A percentile compares a stretch with the other conserved stretches of the same genome.
These are phyloP conservation scores for Amniataba percoides DNA, from an alignment of 2,797 vertebrate species.

Conservation along the genomic window DNA sequence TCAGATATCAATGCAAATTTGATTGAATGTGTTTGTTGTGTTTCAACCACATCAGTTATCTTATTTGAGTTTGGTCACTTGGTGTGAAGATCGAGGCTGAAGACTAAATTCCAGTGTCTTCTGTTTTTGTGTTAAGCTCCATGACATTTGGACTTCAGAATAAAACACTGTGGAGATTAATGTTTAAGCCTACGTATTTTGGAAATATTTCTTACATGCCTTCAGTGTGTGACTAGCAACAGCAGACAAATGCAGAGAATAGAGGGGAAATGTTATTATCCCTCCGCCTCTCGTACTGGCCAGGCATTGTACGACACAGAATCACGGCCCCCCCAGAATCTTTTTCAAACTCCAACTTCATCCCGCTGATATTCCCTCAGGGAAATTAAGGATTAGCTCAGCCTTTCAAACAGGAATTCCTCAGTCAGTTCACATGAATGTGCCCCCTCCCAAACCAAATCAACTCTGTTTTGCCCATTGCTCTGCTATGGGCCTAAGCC, in stretches of 20 bases:
- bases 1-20: slow-evolving; percentile 1
- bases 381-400: slow-evolving; percentile 86
- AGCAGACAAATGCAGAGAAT: slow-evolving; percentile 47
- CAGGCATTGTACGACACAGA: slow-evolving; percentile 65
- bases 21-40: no score
- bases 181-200: slow-evolving; percentile 32
- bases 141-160: slow-evolving; percentile 21
- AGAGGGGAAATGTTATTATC: slow-evolving; percentile 52
- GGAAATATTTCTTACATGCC: slow-evolving; percentile 26
- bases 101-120: neutral
- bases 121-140: slow-evolving; percentile 3
- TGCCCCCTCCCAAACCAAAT: slow-evolving; percentile 71
- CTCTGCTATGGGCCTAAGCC: slow-evolving; percentile 68
- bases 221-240: slow-evolving; percentile 41
- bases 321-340: slow-evolving; percentile 73
- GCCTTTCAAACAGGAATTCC: slow-evolving; percentile 80
- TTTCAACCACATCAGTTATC: neutral
- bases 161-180: slow-evolving; percentile 18
- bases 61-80: neutral
- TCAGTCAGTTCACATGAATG: slow-evolving; percentile 76
- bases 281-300: slow-evolving; percentile 39
- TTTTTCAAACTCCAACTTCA: slow-evolving; percentile 74
- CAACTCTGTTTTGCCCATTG: slow-evolving; percentile 67
- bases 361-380: slow-evolving; percentile 82
- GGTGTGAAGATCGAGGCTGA: neutral